phyloP scores from a whole-genome alignment of 2,113 vertebrate species.

The Nannobrachium achirus region DNA sequence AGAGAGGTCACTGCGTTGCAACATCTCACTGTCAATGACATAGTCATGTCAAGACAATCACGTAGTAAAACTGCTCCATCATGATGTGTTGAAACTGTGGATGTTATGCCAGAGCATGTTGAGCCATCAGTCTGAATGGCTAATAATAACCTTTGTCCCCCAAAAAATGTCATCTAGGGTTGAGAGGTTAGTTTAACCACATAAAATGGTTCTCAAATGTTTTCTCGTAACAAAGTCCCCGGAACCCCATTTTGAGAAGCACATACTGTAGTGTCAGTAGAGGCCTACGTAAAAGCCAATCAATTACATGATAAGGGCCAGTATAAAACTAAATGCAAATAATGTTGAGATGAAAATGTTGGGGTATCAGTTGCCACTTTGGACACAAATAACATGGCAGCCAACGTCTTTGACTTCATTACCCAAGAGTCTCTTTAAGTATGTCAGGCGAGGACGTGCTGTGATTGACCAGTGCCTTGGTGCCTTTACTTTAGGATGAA shows the following conservation, averaged over 20 bases:
- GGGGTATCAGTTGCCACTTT: too few species aligned
- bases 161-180: background rate
- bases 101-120: conserved; percentile 33
- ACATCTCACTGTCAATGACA: conserved; percentile 40
- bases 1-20: conserved; percentile 38
- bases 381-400: too few species aligned
- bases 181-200: background rate
- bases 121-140: conserved; percentile 12
- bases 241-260: too few species aligned
- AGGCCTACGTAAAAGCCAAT: too few species aligned
- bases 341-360: background rate
- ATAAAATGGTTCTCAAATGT: background rate
- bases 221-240: too few species aligned
- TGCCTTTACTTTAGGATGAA: too few species aligned
- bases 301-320: too few species aligned
- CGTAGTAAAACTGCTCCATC: background rate
- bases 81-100: conserved; percentile 47
- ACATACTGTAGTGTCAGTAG: too few species aligned
- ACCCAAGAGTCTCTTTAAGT: too few species aligned
- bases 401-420: too few species aligned
- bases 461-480: too few species aligned
- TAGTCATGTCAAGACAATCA: background rate
- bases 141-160: conserved; percentile 1
- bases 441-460: too few species aligned
- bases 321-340: background rate